Evolutionary conservation across 35 echinoderm and acorn worm species (phyloP), one percentile per base, ranked within the genome.

Genomic region (Hemicentrotus pulcherrimus): DNA sequence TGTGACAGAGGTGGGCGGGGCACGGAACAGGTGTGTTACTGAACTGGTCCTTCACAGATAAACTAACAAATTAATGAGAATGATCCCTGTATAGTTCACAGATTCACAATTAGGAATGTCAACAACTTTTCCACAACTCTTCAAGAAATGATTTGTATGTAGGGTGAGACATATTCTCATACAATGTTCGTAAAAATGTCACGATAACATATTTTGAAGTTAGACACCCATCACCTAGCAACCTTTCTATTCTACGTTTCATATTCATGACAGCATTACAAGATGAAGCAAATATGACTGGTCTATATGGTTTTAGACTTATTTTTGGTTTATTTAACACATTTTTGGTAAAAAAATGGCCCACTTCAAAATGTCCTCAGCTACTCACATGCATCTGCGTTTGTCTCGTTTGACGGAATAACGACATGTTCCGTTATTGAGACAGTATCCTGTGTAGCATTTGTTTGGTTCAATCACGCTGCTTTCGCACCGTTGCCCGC

Each of bases 361-460:
- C 91, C 91, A 93, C 46, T 32, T 93, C 91, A 93, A 93, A 90
- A 90, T 59, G 12, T 90, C 88, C 88, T 58, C 91, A 90, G 32
- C 46, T 93, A 93, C 91, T 93, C 91, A 93, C 91, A 93, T 93
- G 91, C 91, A 93, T 93, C 91, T 93, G 15, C 91, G 91, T 58
- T 93, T 93, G 91, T 93, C 91, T 93, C 48, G 50, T 93, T 93
- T 93, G 45, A 31, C 91, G 16, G 91, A 93, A 93, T 93, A 93
- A 31, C 91, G 91, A 93, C 91, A 93, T 18, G 91, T 93, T 93
- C 91, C 91, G 48, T 93, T 93, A 93, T 93, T 93, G 46, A 93
- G 91, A 93, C 91, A 93, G 31, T 50, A 93, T 46, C 91, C 91
- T 16, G 32, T 2, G 91, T 93, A 93, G 91, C 91, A 93, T 93